Conservation (phyloP, 1,140 invertebrate genomes). For the Drosophila kurseongensis region DNA sequence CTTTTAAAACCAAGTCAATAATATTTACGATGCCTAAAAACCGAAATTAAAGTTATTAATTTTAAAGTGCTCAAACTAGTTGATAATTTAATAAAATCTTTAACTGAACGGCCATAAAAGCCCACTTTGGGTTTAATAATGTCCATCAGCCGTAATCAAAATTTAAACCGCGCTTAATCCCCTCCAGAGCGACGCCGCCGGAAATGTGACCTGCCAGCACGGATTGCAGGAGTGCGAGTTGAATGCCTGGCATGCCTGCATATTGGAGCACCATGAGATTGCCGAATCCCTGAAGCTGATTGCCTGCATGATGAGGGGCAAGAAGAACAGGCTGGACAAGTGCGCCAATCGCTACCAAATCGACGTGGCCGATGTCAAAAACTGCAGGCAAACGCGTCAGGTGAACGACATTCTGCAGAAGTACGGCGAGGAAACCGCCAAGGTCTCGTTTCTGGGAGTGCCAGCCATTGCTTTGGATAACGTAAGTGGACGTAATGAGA, state of each 20-base stretch:
- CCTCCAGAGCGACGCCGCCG: slow-evolving; percentile 18
- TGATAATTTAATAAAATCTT: not conserved
- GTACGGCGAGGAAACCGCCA: slow-evolving; percentile 37
- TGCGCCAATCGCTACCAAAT: slow-evolving; percentile 48
- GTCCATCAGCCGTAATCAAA: slow-evolving; percentile 2
- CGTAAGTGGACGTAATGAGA: slow-evolving; percentile 35
- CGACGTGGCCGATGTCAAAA: slow-evolving; percentile 51
- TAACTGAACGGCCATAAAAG: not conserved
- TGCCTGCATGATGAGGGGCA: slow-evolving; percentile 68
- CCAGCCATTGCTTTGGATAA: slow-evolving; percentile 59
- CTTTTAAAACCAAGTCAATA: too few relatives aligned
- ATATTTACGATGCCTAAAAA: too few relatives aligned
- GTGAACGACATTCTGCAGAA: slow-evolving; percentile 52
- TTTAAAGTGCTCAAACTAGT: not conserved
- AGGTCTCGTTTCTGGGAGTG: slow-evolving; percentile 31
- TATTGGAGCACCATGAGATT: slow-evolving; percentile 69
- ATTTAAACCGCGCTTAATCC: slow-evolving; percentile 2
- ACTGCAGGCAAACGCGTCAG: slow-evolving; percentile 31
- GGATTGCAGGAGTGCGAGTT: slow-evolving; percentile 70
- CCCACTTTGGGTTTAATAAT: not conserved
- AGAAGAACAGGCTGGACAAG: slow-evolving; percentile 50
- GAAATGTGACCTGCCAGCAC: slow-evolving; percentile 68
- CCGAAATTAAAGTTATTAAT: not conserved
- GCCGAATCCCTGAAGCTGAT: slow-evolving; percentile 64
- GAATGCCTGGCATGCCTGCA: slow-evolving; percentile 79